Evolutionary conservation across 2,113 vertebrate species (phyloP), one percentile per base, ranked within the genome.

Genomic region (Phoxinus phoxinus): DNA sequence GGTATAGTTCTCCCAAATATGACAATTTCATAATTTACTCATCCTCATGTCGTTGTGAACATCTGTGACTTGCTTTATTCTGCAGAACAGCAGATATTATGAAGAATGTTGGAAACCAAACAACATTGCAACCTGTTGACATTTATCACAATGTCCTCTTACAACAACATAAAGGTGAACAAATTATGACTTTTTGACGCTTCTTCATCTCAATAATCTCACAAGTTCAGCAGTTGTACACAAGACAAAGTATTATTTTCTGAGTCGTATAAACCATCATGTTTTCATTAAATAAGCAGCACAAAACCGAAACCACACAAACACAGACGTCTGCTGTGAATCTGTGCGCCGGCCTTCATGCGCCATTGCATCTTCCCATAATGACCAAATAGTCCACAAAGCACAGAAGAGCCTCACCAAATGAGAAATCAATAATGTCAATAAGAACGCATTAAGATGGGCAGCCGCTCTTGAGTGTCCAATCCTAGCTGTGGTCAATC

Each of bases 401-500:
- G 85, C 84, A 87, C 25, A 63, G 80, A 87, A 89, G 85, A 85
- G 88, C 85, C 90, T 73, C 6, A 61, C 88, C 84, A 88, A 92
- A 93, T 92, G 90, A 90, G 90, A 93, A 93, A 94, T 94, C 94
- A 93, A 94, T 94, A 92, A 86, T 19, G 87, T 93, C 92, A 61
- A 94, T 94, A 88, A 89, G 88, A 87, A 84, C 86, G 77, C 91
- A 92, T 94, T 93, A 92, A 87, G 86, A 89, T 76, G 87, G 91
- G 90, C 90, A 90, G 91, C 89, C 87, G 85, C 86, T 89, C 93
- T 91, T 91, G 92, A 92, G 87, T 87, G 87, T 88, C 84, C 87
- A 44, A 32, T 77, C 84, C 58, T 32, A 56, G 51, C 48, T 81
- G 87, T 90, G 92, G 90, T 94, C 89, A 88, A 90, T 90, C 90